Evolutionary conservation across 2,113 vertebrate species (phyloP).

Genomic region (Paraplagusia blochii): DNA sequence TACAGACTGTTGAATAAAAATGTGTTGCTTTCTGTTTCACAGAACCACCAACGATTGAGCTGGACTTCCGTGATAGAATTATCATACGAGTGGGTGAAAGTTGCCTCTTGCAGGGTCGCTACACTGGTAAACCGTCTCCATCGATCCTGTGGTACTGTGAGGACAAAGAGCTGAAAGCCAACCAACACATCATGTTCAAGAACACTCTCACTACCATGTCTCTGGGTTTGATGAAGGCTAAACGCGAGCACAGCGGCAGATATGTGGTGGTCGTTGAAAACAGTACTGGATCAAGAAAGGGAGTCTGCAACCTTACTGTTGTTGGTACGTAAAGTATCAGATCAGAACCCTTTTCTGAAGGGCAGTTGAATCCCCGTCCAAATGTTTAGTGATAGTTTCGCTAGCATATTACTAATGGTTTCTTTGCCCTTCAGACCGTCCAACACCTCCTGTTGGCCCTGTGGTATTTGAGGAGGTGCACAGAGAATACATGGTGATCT

Average conservation of each 20-base stretch:
- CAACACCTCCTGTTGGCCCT: constrained; percentile 90
- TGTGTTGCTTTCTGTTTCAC: constrained; percentile 12
- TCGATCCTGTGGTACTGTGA: constrained; percentile 90
- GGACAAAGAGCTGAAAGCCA: constrained; percentile 83
- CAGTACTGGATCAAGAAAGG: constrained; percentile 91
- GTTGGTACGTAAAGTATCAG: constrained; percentile 81
- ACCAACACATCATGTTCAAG: constrained; percentile 84
- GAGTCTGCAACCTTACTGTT: constrained; percentile 86
- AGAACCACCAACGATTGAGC: constrained; percentile 94
- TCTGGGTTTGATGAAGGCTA: constrained; percentile 85
- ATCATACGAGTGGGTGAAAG: constrained; percentile 90
- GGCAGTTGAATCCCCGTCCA: not conserved
- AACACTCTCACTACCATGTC: constrained; percentile 86
- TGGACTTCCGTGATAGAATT: constrained; percentile 94
- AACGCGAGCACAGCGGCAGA: constrained; percentile 88
- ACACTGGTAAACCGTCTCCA: constrained; percentile 91
- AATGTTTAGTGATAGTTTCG: not conserved
- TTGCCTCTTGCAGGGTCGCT: constrained; percentile 87
- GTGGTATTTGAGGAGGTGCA: constrained; percentile 95
- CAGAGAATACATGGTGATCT: constrained; percentile 91
- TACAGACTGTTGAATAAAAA: not conserved
- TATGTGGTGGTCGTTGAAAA: constrained; percentile 93
- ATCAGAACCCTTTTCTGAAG: no score
- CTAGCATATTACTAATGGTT: not conserved
- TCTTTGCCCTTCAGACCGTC: constrained; percentile 80